phyloP scores from a whole-genome alignment of 2,797 vertebrate genomes.

The Erethizon dorsatum region DNA sequence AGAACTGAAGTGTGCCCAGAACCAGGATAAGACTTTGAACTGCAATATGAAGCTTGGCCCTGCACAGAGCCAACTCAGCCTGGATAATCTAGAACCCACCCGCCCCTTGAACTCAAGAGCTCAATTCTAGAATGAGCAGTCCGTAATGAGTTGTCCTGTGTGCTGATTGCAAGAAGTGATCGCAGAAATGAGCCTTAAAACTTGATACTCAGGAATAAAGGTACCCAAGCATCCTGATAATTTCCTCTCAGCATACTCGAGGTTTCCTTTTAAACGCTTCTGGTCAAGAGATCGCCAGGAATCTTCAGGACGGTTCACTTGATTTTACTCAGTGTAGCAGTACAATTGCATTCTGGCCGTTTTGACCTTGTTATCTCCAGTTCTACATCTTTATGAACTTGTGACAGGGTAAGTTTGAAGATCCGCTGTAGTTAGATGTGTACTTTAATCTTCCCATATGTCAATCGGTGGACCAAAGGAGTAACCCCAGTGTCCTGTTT shows the following conservation, averaged over 20 bases:
- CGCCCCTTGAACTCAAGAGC: conserved; percentile 33
- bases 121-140: background rate
- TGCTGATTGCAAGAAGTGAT: conserved; percentile 23
- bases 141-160: background rate
- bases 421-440: background rate
- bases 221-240: conserved; percentile 59
- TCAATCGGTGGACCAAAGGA: conserved; percentile 40
- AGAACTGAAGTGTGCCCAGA: conserved; percentile 82
- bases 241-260: conserved; percentile 39
- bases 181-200: conserved; percentile 38
- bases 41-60: background rate
- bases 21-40: conserved; percentile 81
- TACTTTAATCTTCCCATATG: conserved; percentile 15
- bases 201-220: conserved; percentile 67
- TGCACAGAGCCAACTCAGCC: conserved; percentile 16
- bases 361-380: background rate
- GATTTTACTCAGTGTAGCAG: conserved; percentile 10
- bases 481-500: conserved; percentile 37
- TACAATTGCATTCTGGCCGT: background rate
- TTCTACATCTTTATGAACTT: conserved; percentile 58
- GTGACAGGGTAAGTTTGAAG: conserved; percentile 47
- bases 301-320: background rate
- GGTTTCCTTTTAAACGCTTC: conserved; percentile 60
- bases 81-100: conserved; percentile 14
- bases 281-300: conserved; percentile 34